Evolutionary conservation across 2,888 invertebrate genomes (phyloP), one percentile per base, ranked within the genome.

Genomic region (Drosophila prolongata): DNA sequence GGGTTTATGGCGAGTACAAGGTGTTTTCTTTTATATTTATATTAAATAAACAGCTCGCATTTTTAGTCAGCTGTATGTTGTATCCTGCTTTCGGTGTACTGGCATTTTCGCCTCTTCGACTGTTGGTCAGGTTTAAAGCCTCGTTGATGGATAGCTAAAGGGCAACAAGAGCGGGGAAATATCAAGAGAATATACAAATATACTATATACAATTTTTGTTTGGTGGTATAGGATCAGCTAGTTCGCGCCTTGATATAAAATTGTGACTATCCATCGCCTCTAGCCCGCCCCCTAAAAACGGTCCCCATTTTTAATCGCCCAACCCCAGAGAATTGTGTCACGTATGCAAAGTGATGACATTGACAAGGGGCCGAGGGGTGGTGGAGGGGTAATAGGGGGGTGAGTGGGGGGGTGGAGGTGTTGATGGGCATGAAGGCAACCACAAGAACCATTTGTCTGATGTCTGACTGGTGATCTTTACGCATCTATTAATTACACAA

Each of bases 1-100:
- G 70, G 73, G 38, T 62, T 60, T 75, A 50, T 62, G 61, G 61
- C 68, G 60, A 30, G 37, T 49, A 65, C 66, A 52, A 66, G 70
- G 66, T 68, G 67, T 61, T 69, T 56, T 73, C 24, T 53, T 69
- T 40, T 55, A 61, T 75, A 85, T 81, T 87, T 79, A 67, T 75
- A 82, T 85, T 77, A 87, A 87, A 76, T 75, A 85, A 81, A 81
- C 72, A 78, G 50, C 70, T 76, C 61, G 59, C 64, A 55, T 60
- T 75, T 64, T 74, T 60, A 55, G 69, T 79, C 77, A 78, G 78
- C 78, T 77, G 76, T 75, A 67, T 68, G 58, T 59, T 65, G 77
- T 71, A 54, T 68, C 56, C 53, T 42, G 66, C 24, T 59, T 37
- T 57, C 46, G 43, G 35, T 27, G 42, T 47, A 44, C 38, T 64